A percentile compares a stretch with the other conserved stretches of the same genome.
Evolutionary conservation across 2,797 vertebrate species (phyloP).

Genomic region (Ataeniobius toweri): DNA sequence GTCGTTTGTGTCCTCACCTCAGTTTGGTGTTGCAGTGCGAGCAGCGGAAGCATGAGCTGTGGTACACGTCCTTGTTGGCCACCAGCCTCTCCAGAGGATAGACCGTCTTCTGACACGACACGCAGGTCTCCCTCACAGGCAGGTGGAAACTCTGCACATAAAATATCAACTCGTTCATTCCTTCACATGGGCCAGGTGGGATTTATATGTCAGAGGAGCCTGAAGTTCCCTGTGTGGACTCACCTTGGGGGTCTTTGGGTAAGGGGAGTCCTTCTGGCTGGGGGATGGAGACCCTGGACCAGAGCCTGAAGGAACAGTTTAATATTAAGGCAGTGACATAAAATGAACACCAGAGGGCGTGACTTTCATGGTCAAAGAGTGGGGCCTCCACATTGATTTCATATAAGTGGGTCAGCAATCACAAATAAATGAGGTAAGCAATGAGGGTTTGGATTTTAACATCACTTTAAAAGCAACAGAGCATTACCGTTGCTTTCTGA

Average conservation of each 20-base stretch:
- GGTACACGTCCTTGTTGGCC: constrained; percentile 93
- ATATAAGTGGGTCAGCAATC: neutral
- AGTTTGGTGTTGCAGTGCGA: constrained; percentile 94
- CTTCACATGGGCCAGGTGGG: neutral
- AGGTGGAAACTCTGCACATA: constrained; percentile 84
- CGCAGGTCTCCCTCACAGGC: constrained; percentile 87
- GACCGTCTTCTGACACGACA: constrained; percentile 92
- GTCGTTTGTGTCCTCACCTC: constrained; percentile 78
- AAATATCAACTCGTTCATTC: neutral
- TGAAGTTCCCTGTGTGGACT: constrained; percentile 8
- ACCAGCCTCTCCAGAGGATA: constrained; percentile 96
- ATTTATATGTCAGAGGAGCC: neutral
- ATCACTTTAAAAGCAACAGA: neutral
- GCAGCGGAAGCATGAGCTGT: constrained; percentile 95
- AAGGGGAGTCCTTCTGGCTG: constrained; percentile 78
- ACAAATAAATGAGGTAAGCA: neutral
- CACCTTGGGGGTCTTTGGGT: constrained; percentile 84
- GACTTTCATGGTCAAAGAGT: neutral
- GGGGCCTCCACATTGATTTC: too few relatives aligned
- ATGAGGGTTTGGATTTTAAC: neutral
- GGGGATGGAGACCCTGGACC: constrained; percentile 62
- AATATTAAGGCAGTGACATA: neutral
- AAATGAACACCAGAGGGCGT: constrained; percentile 58
- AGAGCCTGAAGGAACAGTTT: constrained; percentile 56
- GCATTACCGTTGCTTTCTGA: constrained; percentile 73